Conservation (phyloP, 2,888 invertebrate genomes). For the Pristionchus exspectatus region DNA sequence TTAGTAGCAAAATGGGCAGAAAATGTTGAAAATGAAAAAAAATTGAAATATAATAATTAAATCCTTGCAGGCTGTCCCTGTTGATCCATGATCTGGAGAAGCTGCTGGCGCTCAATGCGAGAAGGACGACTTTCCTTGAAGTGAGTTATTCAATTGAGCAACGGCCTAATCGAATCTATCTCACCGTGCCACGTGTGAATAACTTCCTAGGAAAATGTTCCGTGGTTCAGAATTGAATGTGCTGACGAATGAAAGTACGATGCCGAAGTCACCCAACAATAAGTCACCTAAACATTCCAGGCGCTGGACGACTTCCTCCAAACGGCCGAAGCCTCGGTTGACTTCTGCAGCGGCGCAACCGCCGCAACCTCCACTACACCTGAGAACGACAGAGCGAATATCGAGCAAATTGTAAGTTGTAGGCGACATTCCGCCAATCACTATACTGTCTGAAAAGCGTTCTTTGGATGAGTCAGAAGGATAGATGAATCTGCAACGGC, state of each 20-base stretch:
- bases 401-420: slow-evolving; percentile 53
- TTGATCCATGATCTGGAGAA: slow-evolving; percentile 71
- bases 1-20: not conserved
- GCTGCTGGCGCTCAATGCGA: slow-evolving; percentile 61
- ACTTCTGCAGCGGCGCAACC: slow-evolving; percentile 47
- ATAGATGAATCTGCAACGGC: too few species aligned
- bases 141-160: not conserved
- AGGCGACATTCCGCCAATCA: too few species aligned
- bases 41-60: not conserved
- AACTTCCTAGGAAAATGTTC: too few species aligned
- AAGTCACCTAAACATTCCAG: too few species aligned
- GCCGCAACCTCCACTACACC: slow-evolving; percentile 13
- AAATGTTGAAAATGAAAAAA: not conserved
- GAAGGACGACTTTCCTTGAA: slow-evolving; percentile 58
- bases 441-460: too few species aligned
- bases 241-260: too few species aligned
- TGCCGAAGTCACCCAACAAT: too few species aligned
- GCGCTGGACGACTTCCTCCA: slow-evolving; percentile 53
- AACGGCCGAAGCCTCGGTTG: slow-evolving; percentile 52
- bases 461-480: too few species aligned
- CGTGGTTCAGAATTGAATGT: too few species aligned
- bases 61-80: slow-evolving; percentile 69
- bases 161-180: too few species aligned
- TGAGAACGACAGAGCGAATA: slow-evolving; percentile 36
- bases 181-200: too few species aligned